phyloP scores from a whole-genome alignment of 2,888 invertebrate species.

The Falcaria lacertinaria region DNA sequence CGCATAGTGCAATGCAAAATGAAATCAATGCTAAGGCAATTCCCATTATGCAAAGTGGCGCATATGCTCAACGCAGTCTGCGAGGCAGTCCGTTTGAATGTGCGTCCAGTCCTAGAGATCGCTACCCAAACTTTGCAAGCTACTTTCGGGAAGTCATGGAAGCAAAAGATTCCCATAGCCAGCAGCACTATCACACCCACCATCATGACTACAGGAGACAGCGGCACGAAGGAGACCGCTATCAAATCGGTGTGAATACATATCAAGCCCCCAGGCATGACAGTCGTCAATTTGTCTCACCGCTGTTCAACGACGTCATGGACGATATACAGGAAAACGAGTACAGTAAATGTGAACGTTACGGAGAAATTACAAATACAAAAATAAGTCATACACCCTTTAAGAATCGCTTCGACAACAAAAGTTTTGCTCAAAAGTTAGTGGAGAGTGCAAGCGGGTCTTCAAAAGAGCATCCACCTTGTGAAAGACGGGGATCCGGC shows the following conservation, averaged over 20 bases:
- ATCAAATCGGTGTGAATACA: slow-evolving; percentile 45
- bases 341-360: slow-evolving; percentile 69
- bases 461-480: slow-evolving; percentile 33
- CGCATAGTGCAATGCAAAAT: slow-evolving; percentile 32
- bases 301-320: slow-evolving; percentile 66
- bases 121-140: slow-evolving; percentile 67
- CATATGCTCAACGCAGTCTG: slow-evolving; percentile 44
- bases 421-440: slow-evolving; percentile 66
- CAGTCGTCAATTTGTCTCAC: slow-evolving; percentile 68
- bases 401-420: slow-evolving; percentile 59
- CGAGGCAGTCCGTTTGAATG: slow-evolving; percentile 55
- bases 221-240: slow-evolving; percentile 53
- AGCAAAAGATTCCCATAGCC: slow-evolving; percentile 33
- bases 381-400: slow-evolving; percentile 45
- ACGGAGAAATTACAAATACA: slow-evolving; percentile 68
- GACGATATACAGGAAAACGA: slow-evolving; percentile 74
- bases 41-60: slow-evolving; percentile 49
- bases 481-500: slow-evolving; percentile 59
- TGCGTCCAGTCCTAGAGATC: slow-evolving; percentile 66
- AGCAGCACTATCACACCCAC: slow-evolving; percentile 45
- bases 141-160: slow-evolving; percentile 68
- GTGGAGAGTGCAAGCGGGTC: slow-evolving; percentile 39
- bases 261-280: slow-evolving; percentile 53
- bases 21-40: slow-evolving; percentile 41
- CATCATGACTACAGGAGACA: slow-evolving; percentile 47